These are phyloP conservation scores for Helleia helle DNA, from an alignment of 2,888 invertebrate genomes.

Conservation along the genomic window DNA sequence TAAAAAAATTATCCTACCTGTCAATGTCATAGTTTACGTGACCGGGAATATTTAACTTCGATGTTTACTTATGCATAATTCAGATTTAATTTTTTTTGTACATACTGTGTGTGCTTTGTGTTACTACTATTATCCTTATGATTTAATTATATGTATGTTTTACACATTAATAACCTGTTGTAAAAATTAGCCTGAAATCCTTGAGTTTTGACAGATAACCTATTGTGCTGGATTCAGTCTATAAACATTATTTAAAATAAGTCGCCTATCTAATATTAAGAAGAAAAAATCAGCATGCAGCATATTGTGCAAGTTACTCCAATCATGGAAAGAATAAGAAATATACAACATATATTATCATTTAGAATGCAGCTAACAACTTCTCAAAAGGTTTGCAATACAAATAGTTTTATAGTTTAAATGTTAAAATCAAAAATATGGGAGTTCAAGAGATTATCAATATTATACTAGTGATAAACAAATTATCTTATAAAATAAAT, in stretches of 20 bases:
- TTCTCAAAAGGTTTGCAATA: slow-evolving; percentile 80
- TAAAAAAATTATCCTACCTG: no score
- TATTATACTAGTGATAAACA: no score
- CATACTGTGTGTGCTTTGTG: not conserved
- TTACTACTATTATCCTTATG: not conserved
- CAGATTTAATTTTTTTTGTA: not conserved
- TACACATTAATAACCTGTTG: no score
- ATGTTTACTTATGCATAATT: not conserved
- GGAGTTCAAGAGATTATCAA: no score
- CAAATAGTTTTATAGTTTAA: no score
- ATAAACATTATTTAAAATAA: slow-evolving; percentile 13
- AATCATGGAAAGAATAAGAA: slow-evolving; percentile 67
- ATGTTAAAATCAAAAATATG: no score
- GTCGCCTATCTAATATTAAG: slow-evolving; percentile 9
- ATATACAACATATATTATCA: slow-evolving; percentile 60
- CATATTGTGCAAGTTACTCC: slow-evolving; percentile 72
- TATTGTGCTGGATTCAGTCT: slow-evolving; percentile 17
- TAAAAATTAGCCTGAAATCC: no score
- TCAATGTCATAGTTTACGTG: slow-evolving; percentile 13
- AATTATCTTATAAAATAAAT: no score
- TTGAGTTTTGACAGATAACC: slow-evolving; percentile 35
- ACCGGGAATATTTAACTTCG: slow-evolving; percentile 23
- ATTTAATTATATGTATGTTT: not conserved
- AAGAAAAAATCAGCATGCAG: slow-evolving; percentile 40
- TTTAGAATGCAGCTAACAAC: slow-evolving; percentile 75